Base-by-base conservation (phyloP, 2,113 vertebrate genomes). In the Anoplopoma fimbria region DNA sequence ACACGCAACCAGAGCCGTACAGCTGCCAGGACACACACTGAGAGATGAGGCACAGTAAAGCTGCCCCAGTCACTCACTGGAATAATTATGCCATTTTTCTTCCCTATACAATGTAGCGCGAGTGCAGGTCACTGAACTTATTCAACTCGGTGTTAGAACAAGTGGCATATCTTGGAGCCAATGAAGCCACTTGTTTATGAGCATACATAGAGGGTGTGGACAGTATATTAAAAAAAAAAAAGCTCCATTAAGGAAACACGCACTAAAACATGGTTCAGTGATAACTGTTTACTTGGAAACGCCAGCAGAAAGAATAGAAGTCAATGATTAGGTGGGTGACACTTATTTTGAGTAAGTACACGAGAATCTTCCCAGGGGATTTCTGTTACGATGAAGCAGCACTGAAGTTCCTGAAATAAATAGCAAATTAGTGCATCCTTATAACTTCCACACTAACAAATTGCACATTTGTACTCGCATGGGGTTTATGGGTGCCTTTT, bases 21-120 rank as follows among this genome's bases (percentile, higher is more conserved):
- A 93, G 88, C 91, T 87, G 89, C 92, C 91, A 89, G 86, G 87
- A 90, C 86, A 86, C 93, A 88, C 86, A 91, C 83, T 69, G 87
- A 81, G 89, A 88, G 88, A 81, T 61, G 82, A 92, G 71, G 88
- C 87, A 78, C 75, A 57, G 77, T 69, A 81, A 91, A 92, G 91
- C 91, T 83, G 84, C 84, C 73, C 25, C 15, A 21, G 81, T 81
- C 89, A 91, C 87, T 87, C 88, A 83, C 82, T 89, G 84, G 80
- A 91, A 89, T 86, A 88, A 90, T 89, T 84, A 86, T 82, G 87
- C 82, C 83, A 74, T 76, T 85, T 84, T 77, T 33, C 84, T 80
- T n/a, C 60, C 75, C n/a, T 25, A 65, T 74, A 91, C 83, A 90
- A 88, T 81, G 69, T 75, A 67, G 64, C 31, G 57, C 53, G 77